Conservation (phyloP, 2,888 invertebrate species). For the Frankliniella intonsa region DNA sequence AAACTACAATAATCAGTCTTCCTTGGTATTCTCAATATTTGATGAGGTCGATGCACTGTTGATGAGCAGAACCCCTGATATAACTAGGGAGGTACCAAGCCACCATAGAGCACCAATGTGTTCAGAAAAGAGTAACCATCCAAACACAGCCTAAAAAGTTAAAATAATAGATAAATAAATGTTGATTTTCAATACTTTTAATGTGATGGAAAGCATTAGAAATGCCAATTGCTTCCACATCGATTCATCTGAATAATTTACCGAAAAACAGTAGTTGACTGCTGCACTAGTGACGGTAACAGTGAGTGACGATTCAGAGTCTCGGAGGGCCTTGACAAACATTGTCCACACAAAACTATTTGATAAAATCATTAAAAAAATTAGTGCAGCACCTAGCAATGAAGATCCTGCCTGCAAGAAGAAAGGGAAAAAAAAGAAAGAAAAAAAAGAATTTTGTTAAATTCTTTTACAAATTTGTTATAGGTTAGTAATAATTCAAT, state of each 20-base stretch:
- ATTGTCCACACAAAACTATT: conserved; percentile 60
- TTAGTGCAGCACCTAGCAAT: conserved; percentile 42
- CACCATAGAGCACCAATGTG: conserved; percentile 64
- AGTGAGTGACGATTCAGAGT: conserved; percentile 55
- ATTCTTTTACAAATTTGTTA: too few relatives aligned
- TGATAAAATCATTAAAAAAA: conserved; percentile 54
- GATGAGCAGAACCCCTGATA: conserved; percentile 65
- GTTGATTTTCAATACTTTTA: too few relatives aligned
- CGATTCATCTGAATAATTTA: conserved; percentile 42
- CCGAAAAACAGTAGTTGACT: conserved; percentile 60
- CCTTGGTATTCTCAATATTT: background rate
- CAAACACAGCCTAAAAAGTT: conserved; percentile 63
- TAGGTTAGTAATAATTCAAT: too few relatives aligned
- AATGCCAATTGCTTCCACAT: too few relatives aligned
- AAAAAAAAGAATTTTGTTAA: background rate
- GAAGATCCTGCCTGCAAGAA: conserved; percentile 39
- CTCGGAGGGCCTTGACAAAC: conserved; percentile 59
- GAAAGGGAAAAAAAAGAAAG: conserved; percentile 28
- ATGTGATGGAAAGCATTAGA: too few relatives aligned
- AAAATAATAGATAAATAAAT: background rate
- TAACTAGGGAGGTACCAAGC: conserved; percentile 63
- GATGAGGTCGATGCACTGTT: background rate
- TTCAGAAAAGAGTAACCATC: conserved; percentile 48
- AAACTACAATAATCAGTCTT: background rate
- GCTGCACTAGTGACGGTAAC: conserved; percentile 61